These are phyloP conservation scores for Neodiprion fabricii DNA, from an alignment of 1,140 invertebrate genomes.

Conservation along the genomic window DNA sequence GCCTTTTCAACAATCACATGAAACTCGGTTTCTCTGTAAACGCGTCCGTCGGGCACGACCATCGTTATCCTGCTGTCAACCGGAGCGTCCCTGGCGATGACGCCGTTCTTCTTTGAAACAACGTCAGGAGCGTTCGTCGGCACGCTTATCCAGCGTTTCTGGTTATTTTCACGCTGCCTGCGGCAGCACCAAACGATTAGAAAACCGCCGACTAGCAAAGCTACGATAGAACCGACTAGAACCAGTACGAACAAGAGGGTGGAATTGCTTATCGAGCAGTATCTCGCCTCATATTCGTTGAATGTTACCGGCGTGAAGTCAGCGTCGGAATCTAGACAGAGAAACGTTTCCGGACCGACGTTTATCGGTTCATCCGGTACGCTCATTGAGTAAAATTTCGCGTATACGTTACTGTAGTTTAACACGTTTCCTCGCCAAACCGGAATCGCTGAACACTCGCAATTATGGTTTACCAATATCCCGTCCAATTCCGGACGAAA, in stretches of 20 bases:
- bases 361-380: constrained; percentile 33
- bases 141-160: constrained; percentile 59
- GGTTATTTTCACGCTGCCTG: constrained; percentile 36
- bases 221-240: constrained; percentile 35
- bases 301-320: constrained; percentile 36
- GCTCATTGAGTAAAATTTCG: constrained; percentile 33
- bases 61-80: constrained; percentile 64
- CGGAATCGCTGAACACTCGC: constrained; percentile 64
- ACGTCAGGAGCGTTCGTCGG: constrained; percentile 56
- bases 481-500: constrained; percentile 66
- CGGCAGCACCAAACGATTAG: constrained; percentile 46
- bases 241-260: constrained; percentile 45
- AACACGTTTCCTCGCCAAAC: constrained; percentile 57
- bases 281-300: constrained; percentile 42
- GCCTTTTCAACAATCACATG: constrained; percentile 84
- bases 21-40: constrained; percentile 84
- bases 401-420: constrained; percentile 53
- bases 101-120: constrained; percentile 53
- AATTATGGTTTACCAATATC: constrained; percentile 66
- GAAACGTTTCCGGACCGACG: constrained; percentile 47
- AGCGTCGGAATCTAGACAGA: constrained; percentile 43
- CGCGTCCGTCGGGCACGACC: constrained; percentile 79
- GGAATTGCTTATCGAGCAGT: constrained; percentile 45
- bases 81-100: constrained; percentile 45
- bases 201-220: constrained; percentile 32